Conservation (phyloP, 2,797 vertebrate genomes). For the Urophycis tenuis region DNA sequence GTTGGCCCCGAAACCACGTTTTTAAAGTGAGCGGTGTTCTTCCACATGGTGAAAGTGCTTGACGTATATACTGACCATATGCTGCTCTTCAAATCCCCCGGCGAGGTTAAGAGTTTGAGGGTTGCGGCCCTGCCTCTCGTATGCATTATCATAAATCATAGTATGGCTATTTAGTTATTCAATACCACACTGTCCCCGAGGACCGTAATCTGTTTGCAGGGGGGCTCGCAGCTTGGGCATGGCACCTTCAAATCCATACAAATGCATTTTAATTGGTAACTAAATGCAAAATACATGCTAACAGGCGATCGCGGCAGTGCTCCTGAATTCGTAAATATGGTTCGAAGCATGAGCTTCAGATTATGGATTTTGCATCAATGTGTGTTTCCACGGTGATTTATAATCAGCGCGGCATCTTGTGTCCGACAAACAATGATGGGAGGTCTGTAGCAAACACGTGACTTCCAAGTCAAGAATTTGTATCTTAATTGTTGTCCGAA, state of each 20-base stretch:
- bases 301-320: constrained; percentile 63
- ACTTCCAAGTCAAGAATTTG: constrained; percentile 54
- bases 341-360: constrained; percentile 69
- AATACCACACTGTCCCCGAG: constrained; percentile 69
- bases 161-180: constrained; percentile 75
- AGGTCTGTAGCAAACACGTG: constrained; percentile 49
- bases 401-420: constrained; percentile 60
- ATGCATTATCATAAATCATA: constrained; percentile 78
- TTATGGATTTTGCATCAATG: constrained; percentile 70
- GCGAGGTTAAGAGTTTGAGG: constrained; percentile 55
- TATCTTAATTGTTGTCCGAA: neutral
- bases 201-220: constrained; percentile 73
- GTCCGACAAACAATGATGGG: constrained; percentile 54
- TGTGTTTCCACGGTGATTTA: constrained; percentile 70
- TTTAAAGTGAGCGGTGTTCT: neutral
- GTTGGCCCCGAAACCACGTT: neutral
- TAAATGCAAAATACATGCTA: constrained; percentile 73
- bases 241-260: constrained; percentile 76
- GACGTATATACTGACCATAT: constrained; percentile 34
- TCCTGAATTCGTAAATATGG: constrained; percentile 71
- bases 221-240: constrained; percentile 67
- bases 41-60: neutral
- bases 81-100: constrained; percentile 52
- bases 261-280: constrained; percentile 76
- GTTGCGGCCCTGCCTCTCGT: constrained; percentile 59